These are phyloP conservation scores for Butastur rufipennis DNA, from an alignment of 2,113 vertebrate species.

Conservation along the genomic window DNA sequence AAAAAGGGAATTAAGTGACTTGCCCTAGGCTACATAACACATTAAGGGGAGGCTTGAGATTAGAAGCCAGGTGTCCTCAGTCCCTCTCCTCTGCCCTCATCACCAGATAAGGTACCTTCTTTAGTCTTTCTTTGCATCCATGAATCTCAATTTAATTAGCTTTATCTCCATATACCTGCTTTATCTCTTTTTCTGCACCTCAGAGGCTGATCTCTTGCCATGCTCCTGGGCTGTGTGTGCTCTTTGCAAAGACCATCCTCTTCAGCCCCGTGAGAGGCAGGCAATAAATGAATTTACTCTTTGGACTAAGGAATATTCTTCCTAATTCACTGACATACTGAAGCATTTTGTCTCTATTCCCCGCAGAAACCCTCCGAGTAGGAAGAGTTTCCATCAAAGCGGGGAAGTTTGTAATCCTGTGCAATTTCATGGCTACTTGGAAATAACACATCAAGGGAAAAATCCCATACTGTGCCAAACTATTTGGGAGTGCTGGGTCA, in stretches of 20 bases:
- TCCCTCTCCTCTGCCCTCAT: background rate
- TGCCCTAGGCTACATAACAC: background rate
- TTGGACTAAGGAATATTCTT: background rate
- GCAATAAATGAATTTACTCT: background rate
- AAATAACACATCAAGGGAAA: background rate
- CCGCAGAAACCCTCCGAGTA: rapidly evolving
- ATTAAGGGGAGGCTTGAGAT: background rate
- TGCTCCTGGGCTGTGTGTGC: background rate
- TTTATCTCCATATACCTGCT: background rate
- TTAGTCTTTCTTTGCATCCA: background rate
- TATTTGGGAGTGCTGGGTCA: background rate
- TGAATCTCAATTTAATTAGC: background rate
- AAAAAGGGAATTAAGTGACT: background rate
- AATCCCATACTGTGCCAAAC: background rate
- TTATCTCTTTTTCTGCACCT: background rate
- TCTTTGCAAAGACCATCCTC: background rate
- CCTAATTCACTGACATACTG: background rate
- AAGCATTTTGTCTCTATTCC: background rate
- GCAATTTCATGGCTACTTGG: background rate
- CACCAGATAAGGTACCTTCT: background rate
- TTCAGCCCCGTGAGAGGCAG: background rate
- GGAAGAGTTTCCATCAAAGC: background rate
- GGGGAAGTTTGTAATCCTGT: background rate
- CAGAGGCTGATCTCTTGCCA: background rate
- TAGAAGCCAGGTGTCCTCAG: background rate